phyloP scores from a whole-genome alignment of 2,797 vertebrate species.

The Hippocampus kuda region DNA sequence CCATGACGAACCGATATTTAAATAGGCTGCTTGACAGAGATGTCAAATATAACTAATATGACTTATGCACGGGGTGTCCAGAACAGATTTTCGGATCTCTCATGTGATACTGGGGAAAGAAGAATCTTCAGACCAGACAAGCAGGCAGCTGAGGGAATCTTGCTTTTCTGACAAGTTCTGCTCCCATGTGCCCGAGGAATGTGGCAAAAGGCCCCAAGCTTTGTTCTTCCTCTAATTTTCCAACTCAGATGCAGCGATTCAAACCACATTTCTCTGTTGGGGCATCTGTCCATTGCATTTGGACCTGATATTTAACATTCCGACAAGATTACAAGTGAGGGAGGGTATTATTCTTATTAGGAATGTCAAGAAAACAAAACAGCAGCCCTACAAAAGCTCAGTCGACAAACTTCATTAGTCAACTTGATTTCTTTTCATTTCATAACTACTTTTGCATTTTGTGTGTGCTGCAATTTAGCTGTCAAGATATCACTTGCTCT shows the following conservation, averaged over 20 bases:
- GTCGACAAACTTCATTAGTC: slow-evolving; percentile 13
- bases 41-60: slow-evolving; percentile 14
- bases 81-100: slow-evolving; percentile 12
- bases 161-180: slow-evolving; percentile 39
- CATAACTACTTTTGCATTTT: slow-evolving; percentile 11
- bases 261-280: slow-evolving; percentile 34
- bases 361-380: slow-evolving; percentile 11
- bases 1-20: slow-evolving; percentile 11
- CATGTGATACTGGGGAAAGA: slow-evolving; percentile 3
- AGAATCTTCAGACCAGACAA: slow-evolving; percentile 25
- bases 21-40: slow-evolving; percentile 19
- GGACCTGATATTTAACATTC: slow-evolving; percentile 12
- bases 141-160: slow-evolving; percentile 33
- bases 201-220: slow-evolving; percentile 39
- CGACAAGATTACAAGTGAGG: slow-evolving; percentile 7
- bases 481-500: slow-evolving; percentile 29
- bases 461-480: slow-evolving; percentile 13
- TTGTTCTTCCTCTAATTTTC: slow-evolving; percentile 42
- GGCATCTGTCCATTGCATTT: slow-evolving; percentile 37
- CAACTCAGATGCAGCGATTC: slow-evolving; percentile 26
- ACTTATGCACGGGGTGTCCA: slow-evolving; percentile 10
- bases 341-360: slow-evolving; percentile 8
- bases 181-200: slow-evolving; percentile 47
- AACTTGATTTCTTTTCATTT: slow-evolving; percentile 11
- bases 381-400: slow-evolving; percentile 1